These are phyloP conservation scores for Heliconius sara DNA, from an alignment of 2,888 invertebrate genomes.

Conservation along the genomic window DNA sequence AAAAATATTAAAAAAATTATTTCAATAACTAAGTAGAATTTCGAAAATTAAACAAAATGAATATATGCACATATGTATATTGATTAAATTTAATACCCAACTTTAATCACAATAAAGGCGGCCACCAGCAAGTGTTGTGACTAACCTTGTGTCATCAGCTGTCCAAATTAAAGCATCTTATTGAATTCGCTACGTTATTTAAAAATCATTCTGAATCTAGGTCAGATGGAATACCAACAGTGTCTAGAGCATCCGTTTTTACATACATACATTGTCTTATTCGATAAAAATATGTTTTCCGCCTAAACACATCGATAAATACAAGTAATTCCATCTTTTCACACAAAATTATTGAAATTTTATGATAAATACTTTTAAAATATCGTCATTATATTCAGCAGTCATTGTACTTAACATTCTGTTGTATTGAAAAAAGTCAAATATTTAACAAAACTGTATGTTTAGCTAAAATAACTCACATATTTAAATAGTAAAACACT, in stretches of 20 bases:
- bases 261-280: neutral
- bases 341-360: neutral
- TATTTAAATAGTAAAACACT: neutral
- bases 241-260: slow-evolving; percentile 18
- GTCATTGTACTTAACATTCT: too few relatives aligned
- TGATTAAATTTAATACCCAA: neutral
- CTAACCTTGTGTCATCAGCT: slow-evolving; percentile 41
- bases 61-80: neutral
- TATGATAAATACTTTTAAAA: neutral
- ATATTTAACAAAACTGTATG: neutral
- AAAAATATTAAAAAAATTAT: neutral
- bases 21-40: neutral
- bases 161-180: slow-evolving; percentile 45
- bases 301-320: neutral
- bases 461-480: neutral
- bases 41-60: neutral
- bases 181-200: slow-evolving; percentile 57
- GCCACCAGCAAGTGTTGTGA: neutral
- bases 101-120: neutral
- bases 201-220: slow-evolving; percentile 53
- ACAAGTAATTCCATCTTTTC: neutral
- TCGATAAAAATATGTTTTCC: neutral
- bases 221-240: slow-evolving; percentile 35
- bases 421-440: neutral
- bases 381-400: too few relatives aligned